Evolutionary conservation across 2,113 vertebrate genomes (phyloP).

Genomic region (Clupea harengus): DNA sequence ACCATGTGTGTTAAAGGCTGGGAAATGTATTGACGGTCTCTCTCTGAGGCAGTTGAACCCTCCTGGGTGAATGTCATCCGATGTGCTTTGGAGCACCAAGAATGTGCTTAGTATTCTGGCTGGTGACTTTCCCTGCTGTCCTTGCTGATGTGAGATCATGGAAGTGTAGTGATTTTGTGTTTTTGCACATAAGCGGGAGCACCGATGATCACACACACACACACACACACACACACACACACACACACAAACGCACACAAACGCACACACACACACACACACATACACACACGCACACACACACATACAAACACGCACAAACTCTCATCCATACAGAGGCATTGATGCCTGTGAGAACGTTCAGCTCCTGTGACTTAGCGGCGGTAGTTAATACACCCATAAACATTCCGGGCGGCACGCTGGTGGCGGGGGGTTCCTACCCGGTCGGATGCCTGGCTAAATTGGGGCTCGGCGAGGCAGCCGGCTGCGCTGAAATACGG

Average conservation of each 20-base stretch:
- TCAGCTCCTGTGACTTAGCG: not conserved
- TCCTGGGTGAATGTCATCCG: not conserved
- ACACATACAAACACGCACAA: conserved; percentile 7
- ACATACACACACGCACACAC: conserved; percentile 11
- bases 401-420: not conserved
- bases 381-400: not conserved
- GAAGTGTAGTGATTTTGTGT: not conserved
- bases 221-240: too few relatives aligned
- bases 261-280: not conserved
- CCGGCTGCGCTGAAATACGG: too few relatives aligned
- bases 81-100: not conserved
- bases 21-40: not conserved
- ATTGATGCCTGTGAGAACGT: not conserved
- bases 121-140: not conserved
- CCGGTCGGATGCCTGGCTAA: conserved; percentile 6
- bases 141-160: not conserved
- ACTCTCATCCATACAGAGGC: not conserved
- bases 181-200: not conserved
- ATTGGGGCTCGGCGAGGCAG: not conserved
- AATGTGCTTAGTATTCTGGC: not conserved
- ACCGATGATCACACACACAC: not conserved
- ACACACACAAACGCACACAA: too few relatives aligned
- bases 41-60: not conserved
- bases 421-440: not conserved
- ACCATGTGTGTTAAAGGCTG: not conserved